Conservation (phyloP, 2,888 invertebrate species). For the Ypsolopha scabrella region DNA sequence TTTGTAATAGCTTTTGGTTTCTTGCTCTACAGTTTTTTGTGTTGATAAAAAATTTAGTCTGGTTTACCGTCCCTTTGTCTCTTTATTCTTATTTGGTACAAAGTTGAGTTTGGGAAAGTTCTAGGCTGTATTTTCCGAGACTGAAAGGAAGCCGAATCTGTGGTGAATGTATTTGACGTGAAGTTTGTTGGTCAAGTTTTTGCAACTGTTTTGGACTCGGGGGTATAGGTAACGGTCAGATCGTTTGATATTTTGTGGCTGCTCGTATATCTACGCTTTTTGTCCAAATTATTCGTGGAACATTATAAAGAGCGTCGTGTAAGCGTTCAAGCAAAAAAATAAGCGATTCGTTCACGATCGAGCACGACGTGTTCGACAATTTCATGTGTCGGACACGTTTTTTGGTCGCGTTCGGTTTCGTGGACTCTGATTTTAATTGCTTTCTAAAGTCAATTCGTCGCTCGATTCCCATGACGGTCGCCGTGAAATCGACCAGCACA, state of each 20-base stretch:
- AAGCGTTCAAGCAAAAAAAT: conserved; percentile 17
- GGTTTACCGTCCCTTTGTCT: conserved; percentile 35
- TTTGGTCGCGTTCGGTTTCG: conserved; percentile 39
- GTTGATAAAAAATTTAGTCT: conserved; percentile 45
- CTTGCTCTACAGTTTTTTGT: conserved; percentile 52
- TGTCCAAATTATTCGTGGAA: conserved; percentile 34
- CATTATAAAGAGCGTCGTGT: conserved; percentile 20
- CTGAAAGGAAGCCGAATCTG: not conserved
- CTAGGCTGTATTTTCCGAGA: not conserved
- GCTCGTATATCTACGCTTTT: conserved; percentile 17
- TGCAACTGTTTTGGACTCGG: not conserved
- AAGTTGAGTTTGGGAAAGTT: conserved; percentile 10
- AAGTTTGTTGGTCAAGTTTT: not conserved
- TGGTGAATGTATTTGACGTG: not conserved
- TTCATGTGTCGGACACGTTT: conserved; percentile 49
- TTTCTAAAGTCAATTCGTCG: conserved; percentile 63
- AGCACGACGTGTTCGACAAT: conserved; percentile 27
- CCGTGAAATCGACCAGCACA: conserved; percentile 66
- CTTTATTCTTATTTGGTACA: conserved; percentile 23
- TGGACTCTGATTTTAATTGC: conserved; percentile 62
- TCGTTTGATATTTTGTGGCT: not conserved
- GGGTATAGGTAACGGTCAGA: not conserved
- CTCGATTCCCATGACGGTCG: conserved; percentile 66
- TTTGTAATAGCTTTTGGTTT: conserved; percentile 57
- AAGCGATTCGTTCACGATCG: conserved; percentile 25